Evolutionary conservation across 2,113 vertebrate species (phyloP).

Genomic region (Nycticorax nycticorax): DNA sequence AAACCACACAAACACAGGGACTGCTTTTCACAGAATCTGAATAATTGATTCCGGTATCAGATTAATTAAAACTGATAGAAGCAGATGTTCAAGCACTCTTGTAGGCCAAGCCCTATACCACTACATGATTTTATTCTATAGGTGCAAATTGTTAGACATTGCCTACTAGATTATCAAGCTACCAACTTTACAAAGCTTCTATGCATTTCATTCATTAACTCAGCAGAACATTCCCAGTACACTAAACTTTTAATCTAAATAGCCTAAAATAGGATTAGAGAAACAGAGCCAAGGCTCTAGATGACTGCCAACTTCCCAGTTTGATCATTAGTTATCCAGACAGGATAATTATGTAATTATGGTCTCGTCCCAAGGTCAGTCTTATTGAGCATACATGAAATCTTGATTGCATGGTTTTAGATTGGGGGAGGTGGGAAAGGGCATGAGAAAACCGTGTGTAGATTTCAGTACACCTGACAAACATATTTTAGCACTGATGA

Average conservation of each 20-base stretch:
- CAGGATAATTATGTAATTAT: neutral
- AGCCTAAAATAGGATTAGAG: neutral
- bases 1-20: neutral
- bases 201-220: neutral
- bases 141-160: neutral
- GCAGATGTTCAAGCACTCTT: neutral
- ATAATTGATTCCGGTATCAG: neutral
- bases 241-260: neutral
- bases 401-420: neutral
- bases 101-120: neutral
- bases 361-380: neutral
- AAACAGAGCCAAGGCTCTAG: neutral
- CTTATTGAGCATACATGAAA: neutral
- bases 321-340: neutral
- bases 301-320: neutral
- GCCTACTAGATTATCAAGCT: neutral
- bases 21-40: neutral
- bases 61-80: neutral
- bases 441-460: fast-evolving
- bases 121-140: neutral
- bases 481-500: neutral
- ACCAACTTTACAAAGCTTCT: neutral
- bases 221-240: neutral
- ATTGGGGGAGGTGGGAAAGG: neutral
- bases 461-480: neutral